phyloP scores from a whole-genome alignment of 2,888 invertebrate species.

The Trachelus iudaicus region DNA sequence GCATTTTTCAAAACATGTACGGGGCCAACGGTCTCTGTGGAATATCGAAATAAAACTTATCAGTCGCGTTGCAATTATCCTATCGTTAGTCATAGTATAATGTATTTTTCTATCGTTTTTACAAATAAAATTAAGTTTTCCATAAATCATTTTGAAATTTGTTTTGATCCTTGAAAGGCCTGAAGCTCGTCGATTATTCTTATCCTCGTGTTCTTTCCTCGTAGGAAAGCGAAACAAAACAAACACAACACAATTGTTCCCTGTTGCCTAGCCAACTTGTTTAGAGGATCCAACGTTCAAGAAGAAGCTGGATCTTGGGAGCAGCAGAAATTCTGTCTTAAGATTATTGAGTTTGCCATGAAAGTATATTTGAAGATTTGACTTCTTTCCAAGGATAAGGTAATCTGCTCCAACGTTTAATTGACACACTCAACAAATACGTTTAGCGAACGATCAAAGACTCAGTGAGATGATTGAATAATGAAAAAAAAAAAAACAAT shows the following conservation, averaged over 20 bases:
- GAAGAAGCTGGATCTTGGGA: slow-evolving; percentile 26
- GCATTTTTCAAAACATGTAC: not conserved
- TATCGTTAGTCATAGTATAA: not conserved
- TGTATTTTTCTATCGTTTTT: not conserved
- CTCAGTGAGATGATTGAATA: not conserved
- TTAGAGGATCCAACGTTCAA: slow-evolving; percentile 23
- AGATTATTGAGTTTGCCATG: slow-evolving; percentile 51
- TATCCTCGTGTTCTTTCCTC: not conserved
- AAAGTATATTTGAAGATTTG: slow-evolving; percentile 37
- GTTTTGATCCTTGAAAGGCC: not conserved
- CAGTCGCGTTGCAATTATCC: not conserved
- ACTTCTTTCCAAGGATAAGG: slow-evolving; percentile 42
- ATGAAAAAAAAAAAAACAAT: not conserved
- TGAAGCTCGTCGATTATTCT: not conserved
- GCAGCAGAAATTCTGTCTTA: slow-evolving; percentile 24
- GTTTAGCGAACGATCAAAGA: not conserved
- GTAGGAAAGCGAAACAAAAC: not conserved
- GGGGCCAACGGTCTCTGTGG: not conserved
- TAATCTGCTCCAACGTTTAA: slow-evolving; percentile 34
- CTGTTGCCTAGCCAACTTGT: slow-evolving; percentile 40
- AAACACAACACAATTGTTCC: slow-evolving; percentile 32
- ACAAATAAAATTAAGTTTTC: not conserved
- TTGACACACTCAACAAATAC: not conserved
- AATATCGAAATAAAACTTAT: not conserved
- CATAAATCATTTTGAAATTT: not conserved